Percentiles rank a stretch among this genome's conserved stretches.
phyloP scores from a whole-genome alignment of 2,888 invertebrate species.

The Drosophila cognata region DNA sequence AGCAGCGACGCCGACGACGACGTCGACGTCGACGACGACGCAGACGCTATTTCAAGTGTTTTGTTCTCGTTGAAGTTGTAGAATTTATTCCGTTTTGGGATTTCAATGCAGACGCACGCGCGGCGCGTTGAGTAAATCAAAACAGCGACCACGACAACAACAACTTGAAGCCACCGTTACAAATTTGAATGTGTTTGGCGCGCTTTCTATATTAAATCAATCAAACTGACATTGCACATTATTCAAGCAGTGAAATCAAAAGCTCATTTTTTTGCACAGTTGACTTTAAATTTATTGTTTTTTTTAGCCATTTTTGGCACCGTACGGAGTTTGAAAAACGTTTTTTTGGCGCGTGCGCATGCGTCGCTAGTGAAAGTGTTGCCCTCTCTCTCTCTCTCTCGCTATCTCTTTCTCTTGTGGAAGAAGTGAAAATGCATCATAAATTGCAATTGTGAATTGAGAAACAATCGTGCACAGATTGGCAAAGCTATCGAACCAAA shows the following conservation, averaged over 20 bases:
- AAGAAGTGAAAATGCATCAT: slow-evolving; percentile 55
- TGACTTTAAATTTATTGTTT: slow-evolving; percentile 25
- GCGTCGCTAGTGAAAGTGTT: slow-evolving; percentile 71
- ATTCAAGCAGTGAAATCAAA: slow-evolving; percentile 51
- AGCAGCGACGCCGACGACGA: slow-evolving; percentile 26
- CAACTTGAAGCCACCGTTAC: slow-evolving; percentile 39
- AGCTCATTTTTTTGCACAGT: slow-evolving; percentile 18
- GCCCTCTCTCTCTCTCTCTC: not conserved
- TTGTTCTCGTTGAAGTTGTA: slow-evolving; percentile 82
- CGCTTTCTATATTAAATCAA: slow-evolving; percentile 49
- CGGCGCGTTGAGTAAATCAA: slow-evolving; percentile 54
- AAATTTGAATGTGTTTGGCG: slow-evolving; percentile 59
- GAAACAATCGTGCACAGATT: slow-evolving; percentile 48
- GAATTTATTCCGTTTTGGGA: slow-evolving; percentile 84
- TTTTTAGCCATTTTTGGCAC: slow-evolving; percentile 60
- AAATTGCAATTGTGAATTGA: slow-evolving; percentile 51
- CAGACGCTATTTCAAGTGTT: slow-evolving; percentile 59
- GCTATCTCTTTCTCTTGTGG: not conserved
- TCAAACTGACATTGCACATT: slow-evolving; percentile 49
- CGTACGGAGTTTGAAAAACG: slow-evolving; percentile 5
- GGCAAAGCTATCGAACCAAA: slow-evolving; percentile 25
- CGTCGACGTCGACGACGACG: slow-evolving; percentile 25
- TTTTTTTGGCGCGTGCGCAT: slow-evolving; percentile 66
- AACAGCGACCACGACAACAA: slow-evolving; percentile 24
- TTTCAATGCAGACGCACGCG: slow-evolving; percentile 84